Base-by-base conservation (phyloP, 2,797 vertebrate species). In the Diplodus puntazzo region DNA sequence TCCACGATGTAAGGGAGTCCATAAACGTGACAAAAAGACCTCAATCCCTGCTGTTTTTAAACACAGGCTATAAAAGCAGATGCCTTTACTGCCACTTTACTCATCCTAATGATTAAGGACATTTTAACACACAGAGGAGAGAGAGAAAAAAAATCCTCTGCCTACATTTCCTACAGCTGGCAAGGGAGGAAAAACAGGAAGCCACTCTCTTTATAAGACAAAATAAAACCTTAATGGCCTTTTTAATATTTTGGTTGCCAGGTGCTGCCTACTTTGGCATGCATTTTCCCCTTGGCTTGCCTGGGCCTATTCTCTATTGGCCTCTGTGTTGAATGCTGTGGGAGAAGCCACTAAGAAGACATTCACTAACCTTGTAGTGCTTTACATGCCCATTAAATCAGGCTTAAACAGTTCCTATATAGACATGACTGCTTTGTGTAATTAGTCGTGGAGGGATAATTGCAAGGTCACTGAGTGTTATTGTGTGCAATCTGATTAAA, bases 181-280 rank as follows among this genome's bases (percentile, higher is more conserved):
- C 39, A 62, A 34, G 48, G 20, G 53, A 66, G 48, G 71, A 59
- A 86, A 85, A 92, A 92, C 83, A 92, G 86, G 87, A 93, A 90
- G 85, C 48, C 11, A 2, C 54, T 62, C 72, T 87, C 87, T 93
- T 92, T 90, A 82, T 82, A 69, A 82, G 80, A 55, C 77, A 69
- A 85, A 89, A 82, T 89, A 87, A 92, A 91, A 89, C 18, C 74
- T 80, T 81, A 83, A 87, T 75, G 55, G 59, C 25, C 87, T 88
- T 88, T 88, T 90, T 85, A 88, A 92, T 90, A 93, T 93, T 82
- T 83, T 62, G 77, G 92, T 91, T 94, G 91, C 84, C 87, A 87
- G 89, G 87, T 82, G 88, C 73, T 16, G 82, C 72, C 70, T 55
- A n/a, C 77, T 80, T 79, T 84, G 87, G 87, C 79, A 91, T 90